Evolutionary conservation across 2,797 vertebrate species (phyloP).

Genomic region (Enteromius anoplus): DNA sequence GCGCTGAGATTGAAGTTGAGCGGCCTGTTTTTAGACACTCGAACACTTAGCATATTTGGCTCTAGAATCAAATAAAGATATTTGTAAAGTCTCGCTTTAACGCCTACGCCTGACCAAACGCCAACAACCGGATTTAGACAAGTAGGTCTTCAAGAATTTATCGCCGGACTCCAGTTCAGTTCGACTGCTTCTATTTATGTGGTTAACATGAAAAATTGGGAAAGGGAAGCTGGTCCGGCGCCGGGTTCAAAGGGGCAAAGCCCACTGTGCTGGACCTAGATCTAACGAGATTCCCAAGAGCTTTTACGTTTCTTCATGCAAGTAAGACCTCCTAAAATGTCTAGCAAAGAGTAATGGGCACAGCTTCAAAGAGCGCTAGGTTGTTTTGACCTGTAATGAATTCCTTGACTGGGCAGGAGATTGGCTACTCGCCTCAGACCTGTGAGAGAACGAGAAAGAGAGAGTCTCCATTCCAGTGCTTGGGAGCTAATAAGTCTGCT

Average conservation of each 20-base stretch:
- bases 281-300: slow-evolving; percentile 42
- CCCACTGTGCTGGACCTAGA: slow-evolving; percentile 32
- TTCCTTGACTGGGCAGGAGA: slow-evolving; percentile 63
- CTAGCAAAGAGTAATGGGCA: slow-evolving; percentile 57
- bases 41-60: slow-evolving; percentile 29
- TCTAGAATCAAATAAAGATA: slow-evolving; percentile 10
- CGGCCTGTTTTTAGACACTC: slow-evolving; percentile 11
- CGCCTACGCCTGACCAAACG: not conserved
- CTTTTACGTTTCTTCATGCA: slow-evolving; percentile 38
- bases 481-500: slow-evolving; percentile 74
- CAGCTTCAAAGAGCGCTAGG: slow-evolving; percentile 58
- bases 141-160: slow-evolving; percentile 10
- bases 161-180: not conserved
- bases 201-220: slow-evolving; percentile 41
- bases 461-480: slow-evolving; percentile 65
- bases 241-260: slow-evolving; percentile 34
- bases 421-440: slow-evolving; percentile 61
- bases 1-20: not conserved
- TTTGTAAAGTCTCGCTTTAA: slow-evolving; percentile 16
- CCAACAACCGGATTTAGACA: slow-evolving; percentile 18
- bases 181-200: slow-evolving; percentile 39
- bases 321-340: slow-evolving; percentile 56
- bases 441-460: slow-evolving; percentile 55
- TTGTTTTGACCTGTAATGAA: slow-evolving; percentile 73
- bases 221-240: not conserved